Evolutionary conservation across 1,140 invertebrate genomes (phyloP).

Genomic region (Drosophila kepulauana): DNA sequence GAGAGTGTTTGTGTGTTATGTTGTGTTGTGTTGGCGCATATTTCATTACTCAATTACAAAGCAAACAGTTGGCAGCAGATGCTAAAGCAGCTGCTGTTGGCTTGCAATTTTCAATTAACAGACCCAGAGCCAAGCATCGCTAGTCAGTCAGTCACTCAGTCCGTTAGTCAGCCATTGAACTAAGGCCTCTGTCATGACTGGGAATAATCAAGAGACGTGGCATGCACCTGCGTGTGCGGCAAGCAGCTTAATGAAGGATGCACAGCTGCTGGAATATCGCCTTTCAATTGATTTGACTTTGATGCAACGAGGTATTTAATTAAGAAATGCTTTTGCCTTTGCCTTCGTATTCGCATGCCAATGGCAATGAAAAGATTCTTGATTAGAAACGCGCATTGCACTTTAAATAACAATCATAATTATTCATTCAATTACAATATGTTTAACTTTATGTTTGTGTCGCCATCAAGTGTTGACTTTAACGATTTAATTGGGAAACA

Average conservation of each 20-base stretch:
- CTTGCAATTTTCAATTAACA: constrained; percentile 75
- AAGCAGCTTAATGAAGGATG: constrained; percentile 49
- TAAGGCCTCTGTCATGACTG: constrained; percentile 17
- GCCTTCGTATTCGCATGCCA: constrained; percentile 31
- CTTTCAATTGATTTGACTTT: constrained; percentile 27
- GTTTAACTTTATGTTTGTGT: neutral
- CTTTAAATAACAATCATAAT: neutral
- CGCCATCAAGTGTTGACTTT: neutral
- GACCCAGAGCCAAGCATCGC: constrained; percentile 33
- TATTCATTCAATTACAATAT: neutral
- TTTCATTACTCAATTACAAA: constrained; percentile 79
- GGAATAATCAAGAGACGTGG: constrained; percentile 18
- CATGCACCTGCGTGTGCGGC: constrained; percentile 9
- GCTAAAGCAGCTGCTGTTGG: constrained; percentile 34
- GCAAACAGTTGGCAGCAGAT: constrained; percentile 56
- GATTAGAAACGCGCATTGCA: neutral
- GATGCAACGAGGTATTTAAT: constrained; percentile 52
- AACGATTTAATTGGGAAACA: constrained; percentile 8
- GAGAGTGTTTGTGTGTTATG: neutral
- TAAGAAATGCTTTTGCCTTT: constrained; percentile 61
- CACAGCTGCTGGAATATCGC: constrained; percentile 50
- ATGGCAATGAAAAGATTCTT: neutral
- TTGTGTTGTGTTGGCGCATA: constrained; percentile 38
- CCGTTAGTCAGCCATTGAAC: neutral
- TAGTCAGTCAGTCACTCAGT: constrained; percentile 18